Conservation (phyloP, 1,140 invertebrate species). For the Tetramorium alpestre region DNA sequence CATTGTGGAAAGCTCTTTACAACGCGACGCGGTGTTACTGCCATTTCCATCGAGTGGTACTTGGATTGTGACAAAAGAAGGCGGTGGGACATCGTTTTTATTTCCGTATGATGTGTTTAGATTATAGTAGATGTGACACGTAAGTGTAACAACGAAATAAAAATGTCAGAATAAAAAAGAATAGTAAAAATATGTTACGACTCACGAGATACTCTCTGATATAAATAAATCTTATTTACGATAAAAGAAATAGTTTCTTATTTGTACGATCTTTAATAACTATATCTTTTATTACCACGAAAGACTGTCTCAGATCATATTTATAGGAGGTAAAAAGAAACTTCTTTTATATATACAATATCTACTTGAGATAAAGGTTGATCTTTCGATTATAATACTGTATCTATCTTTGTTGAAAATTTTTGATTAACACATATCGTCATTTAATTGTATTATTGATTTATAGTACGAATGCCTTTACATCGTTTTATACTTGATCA, state of each 20-base stretch:
- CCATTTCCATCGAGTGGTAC: neutral
- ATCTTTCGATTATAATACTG: neutral
- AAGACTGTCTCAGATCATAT: neutral
- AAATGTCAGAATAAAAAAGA: constrained; percentile 12
- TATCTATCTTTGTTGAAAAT: neutral
- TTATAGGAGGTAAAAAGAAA: neutral
- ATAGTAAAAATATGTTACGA: constrained; percentile 34
- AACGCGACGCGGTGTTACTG: neutral
- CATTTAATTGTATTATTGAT: neutral
- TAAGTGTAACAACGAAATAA: neutral
- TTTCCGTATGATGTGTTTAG: constrained; percentile 7
- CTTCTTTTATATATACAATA: neutral
- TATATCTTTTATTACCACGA: neutral
- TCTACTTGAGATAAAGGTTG: neutral
- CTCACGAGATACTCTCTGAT: neutral
- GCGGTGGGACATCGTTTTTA: constrained; percentile 5
- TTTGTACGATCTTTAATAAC: constrained; percentile 3
- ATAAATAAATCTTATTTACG: constrained; percentile 23
- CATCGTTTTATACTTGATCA: neutral
- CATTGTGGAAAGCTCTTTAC: constrained; percentile 14
- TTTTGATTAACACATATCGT: neutral
- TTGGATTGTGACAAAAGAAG: neutral
- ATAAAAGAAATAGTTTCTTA: neutral
- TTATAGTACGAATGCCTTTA: constrained; percentile 13
- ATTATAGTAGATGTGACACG: neutral